A percentile compares a stretch with the other conserved stretches of the same genome.
Evolutionary conservation across 2,888 invertebrate species (phyloP).

Genomic region (Platynereis dumerilii): DNA sequence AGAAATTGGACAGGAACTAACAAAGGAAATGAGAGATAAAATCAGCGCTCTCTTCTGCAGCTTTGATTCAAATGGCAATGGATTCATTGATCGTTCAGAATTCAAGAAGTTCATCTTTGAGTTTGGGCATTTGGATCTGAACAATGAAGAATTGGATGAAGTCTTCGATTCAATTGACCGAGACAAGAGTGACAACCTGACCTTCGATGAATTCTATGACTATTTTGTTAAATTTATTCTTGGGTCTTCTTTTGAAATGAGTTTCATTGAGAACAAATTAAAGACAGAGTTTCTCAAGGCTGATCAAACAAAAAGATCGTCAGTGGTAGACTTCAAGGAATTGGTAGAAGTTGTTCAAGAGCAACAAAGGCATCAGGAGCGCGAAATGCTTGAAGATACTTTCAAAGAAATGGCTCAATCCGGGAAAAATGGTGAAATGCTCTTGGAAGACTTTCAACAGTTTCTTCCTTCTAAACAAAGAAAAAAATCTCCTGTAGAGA

Average conservation of each 20-base stretch:
- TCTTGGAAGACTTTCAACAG: too few species aligned
- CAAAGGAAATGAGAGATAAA: conserved; percentile 27
- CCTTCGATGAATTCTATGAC: conserved; percentile 33
- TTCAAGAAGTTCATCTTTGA: conserved; percentile 29
- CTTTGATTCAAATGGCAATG: conserved; percentile 36
- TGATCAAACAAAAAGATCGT: conserved; percentile 34
- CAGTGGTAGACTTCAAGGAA: conserved; percentile 36
- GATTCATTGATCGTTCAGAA: conserved; percentile 33
- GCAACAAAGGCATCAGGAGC: conserved; percentile 17
- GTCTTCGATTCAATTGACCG: conserved; percentile 29
- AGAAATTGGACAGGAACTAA: not conserved
- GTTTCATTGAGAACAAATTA: conserved; percentile 20
- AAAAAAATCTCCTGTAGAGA: too few species aligned
- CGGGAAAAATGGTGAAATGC: conserved; percentile 18
- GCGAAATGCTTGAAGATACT: conserved; percentile 21
- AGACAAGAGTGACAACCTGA: conserved; percentile 16
- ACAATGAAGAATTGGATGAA: conserved; percentile 26
- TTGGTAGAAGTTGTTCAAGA: conserved; percentile 36
- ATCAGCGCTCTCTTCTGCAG: conserved; percentile 36
- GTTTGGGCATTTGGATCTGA: conserved; percentile 31
- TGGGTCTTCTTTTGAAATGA: conserved; percentile 1
- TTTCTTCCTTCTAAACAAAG: too few species aligned
- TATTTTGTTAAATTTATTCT: conserved; percentile 34
- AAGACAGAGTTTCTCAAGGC: conserved; percentile 34
- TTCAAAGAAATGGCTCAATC: conserved; percentile 27